Evolutionary conservation across 2,888 invertebrate genomes (phyloP), one percentile per base, ranked within the genome.

Genomic region (Exocentrus adspersus): DNA sequence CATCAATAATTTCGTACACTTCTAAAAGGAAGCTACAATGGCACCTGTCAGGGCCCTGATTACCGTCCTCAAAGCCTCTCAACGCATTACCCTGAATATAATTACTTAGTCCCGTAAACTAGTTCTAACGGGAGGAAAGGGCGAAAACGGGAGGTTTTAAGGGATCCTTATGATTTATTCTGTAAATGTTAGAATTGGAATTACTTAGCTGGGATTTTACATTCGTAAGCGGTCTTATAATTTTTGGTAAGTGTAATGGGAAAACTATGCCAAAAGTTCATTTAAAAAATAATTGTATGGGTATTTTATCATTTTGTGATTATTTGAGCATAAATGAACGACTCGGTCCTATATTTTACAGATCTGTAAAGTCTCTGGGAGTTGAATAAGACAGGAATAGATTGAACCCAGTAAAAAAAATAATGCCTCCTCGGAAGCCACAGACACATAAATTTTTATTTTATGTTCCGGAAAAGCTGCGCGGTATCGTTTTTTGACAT

Each of bases 1-100:
- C 50, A 51, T 51, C 50, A 51, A 51, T 51, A 51, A 51, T 51
- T 51, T 21, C 12, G 14, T 14, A 30, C 28, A 32, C 24, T 48
- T 17, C 50, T 28, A 30, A 51, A 17, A 32, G 50, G 32, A 51
- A n/a, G 17, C 50, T 51, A 32, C 50, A 32, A 32, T 32, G 50
- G 19, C 50, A 32, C 32, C 50, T 51, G 50, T 51, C 50, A 32
- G 12, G 2, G 10, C 32, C 4, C 30, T 32, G 32, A 51, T 51
- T 30, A 32, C 17, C 32, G 17, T 30, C 32, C 50, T 32, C 30
- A 30, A 51, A 32, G 12, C 46, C n/a, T n/a, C n/a, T n/a, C n/a
- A n/a, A n/a, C n/a, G 19, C 14, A 6, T 48, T 24, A 32, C 30
- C 4, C 50, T n/a, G 17, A 30, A 51, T 51, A 32, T 51, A 51